A percentile compares a stretch with the other conserved stretches of the same genome.
Evolutionary conservation across 2,113 vertebrate genomes (phyloP).

Genomic region (Okapia johnstoni): DNA sequence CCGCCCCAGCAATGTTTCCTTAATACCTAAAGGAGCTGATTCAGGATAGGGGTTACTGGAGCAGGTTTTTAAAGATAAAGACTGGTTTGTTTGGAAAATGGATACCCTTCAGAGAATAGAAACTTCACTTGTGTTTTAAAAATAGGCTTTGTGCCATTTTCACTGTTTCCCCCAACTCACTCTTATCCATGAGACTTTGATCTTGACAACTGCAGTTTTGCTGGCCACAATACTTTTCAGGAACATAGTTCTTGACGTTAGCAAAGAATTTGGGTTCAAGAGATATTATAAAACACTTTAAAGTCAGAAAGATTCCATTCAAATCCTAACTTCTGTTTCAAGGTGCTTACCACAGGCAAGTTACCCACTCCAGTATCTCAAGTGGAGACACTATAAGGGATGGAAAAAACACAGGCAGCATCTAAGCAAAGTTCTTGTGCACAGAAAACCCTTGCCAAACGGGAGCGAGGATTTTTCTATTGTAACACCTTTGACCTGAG

Average conservation of each 20-base stretch:
- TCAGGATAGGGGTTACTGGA: neutral
- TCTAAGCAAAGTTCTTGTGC: neutral
- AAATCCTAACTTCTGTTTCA: constrained; percentile 10
- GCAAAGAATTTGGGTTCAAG: neutral
- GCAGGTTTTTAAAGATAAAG: constrained; percentile 43
- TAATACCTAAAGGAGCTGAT: neutral
- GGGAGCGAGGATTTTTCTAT: neutral
- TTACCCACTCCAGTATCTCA: neutral
- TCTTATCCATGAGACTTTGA: constrained; percentile 21
- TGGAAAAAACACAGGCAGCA: neutral
- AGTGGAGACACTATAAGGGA: neutral
- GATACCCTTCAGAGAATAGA: neutral
- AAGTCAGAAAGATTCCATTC: neutral
- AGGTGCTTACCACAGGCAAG: neutral
- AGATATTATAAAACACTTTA: neutral
- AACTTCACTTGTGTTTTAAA: constrained; percentile 34
- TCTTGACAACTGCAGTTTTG: constrained; percentile 13
- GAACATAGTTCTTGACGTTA: neutral
- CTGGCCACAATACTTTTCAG: neutral
- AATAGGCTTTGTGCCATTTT: constrained; percentile 21
- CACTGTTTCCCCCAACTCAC: neutral
- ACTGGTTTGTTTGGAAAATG: constrained; percentile 32
- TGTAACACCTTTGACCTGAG: neutral
- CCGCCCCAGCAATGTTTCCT: neutral
- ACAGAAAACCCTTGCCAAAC: neutral